Conservation (phyloP, 1,140 invertebrate species). For the Drosophila truncata region DNA sequence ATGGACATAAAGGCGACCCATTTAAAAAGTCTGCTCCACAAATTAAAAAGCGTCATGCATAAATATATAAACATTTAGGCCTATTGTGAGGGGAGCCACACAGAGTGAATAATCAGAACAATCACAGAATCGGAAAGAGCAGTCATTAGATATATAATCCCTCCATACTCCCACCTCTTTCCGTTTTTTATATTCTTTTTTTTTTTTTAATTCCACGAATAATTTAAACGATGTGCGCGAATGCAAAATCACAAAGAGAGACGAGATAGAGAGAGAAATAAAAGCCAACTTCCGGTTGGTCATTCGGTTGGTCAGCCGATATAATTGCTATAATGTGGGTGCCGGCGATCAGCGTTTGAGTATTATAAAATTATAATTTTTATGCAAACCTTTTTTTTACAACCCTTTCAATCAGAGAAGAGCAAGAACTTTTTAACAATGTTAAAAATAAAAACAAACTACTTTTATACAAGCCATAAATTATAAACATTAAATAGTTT, state of each 20-base stretch:
- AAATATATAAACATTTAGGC: slow-evolving; percentile 62
- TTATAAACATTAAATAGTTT: not conserved
- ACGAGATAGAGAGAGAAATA: slow-evolving; percentile 17
- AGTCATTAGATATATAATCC: slow-evolving; percentile 62
- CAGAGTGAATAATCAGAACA: slow-evolving; percentile 50
- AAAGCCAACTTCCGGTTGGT: slow-evolving; percentile 70
- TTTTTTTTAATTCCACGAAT: slow-evolving; percentile 57
- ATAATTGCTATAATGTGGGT: slow-evolving; percentile 75
- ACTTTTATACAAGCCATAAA: not conserved
- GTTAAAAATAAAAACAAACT: not conserved
- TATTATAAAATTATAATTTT: slow-evolving; percentile 58
- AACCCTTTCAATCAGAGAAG: not conserved
- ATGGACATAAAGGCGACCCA: slow-evolving; percentile 47
- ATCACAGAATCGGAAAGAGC: slow-evolving; percentile 70
- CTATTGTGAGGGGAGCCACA: slow-evolving; percentile 49
- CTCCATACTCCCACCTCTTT: slow-evolving; percentile 31
- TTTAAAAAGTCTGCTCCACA: slow-evolving; percentile 53
- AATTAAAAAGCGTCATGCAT: slow-evolving; percentile 47
- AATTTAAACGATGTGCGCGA: slow-evolving; percentile 66
- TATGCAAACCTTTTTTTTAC: not conserved
- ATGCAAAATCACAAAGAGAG: slow-evolving; percentile 57
- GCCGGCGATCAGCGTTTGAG: slow-evolving; percentile 53
- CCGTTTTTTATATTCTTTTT: slow-evolving; percentile 9
- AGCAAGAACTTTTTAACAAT: not conserved
- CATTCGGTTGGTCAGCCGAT: slow-evolving; percentile 52